Conservation (phyloP, 2,113 vertebrate species). For the Anguilla rostrata region DNA sequence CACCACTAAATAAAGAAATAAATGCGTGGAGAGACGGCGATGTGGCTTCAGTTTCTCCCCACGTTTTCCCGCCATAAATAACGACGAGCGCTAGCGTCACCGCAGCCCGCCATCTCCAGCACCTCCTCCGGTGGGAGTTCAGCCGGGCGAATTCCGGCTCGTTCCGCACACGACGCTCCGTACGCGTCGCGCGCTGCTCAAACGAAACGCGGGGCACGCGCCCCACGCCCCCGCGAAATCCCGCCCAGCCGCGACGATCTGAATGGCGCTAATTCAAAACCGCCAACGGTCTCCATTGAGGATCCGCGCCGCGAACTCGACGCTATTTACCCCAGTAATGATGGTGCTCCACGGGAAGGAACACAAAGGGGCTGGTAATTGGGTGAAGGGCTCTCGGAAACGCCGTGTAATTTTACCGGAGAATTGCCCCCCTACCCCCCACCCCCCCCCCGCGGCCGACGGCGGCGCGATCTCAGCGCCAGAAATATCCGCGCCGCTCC, state of each 20-base stretch:
- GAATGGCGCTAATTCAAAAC: conserved; percentile 7
- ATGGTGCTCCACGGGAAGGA: not conserved
- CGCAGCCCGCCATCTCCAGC: too few species aligned
- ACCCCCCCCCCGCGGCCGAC: not conserved
- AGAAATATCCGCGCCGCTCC: not conserved
- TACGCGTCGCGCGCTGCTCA: not conserved
- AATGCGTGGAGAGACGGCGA: too few species aligned
- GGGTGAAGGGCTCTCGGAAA: conserved; percentile 5
- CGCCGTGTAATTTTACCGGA: conserved; percentile 2
- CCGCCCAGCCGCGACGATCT: not conserved
- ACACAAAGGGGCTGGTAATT: conserved; percentile 12
- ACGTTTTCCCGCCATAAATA: too few species aligned
- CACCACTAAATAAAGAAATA: too few species aligned
- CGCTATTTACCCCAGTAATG: not conserved
- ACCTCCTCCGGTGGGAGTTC: not conserved
- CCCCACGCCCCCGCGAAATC: not conserved
- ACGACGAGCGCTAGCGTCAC: too few species aligned
- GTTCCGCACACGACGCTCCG: not conserved
- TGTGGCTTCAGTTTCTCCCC: too few species aligned
- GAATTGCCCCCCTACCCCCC: not conserved
- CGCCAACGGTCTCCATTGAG: not conserved
- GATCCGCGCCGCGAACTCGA: not conserved
- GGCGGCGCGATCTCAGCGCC: not conserved
- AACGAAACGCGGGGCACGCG: not conserved
- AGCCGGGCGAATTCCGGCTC: not conserved